Conservation (phyloP, 2,797 vertebrate species). For the Adelosebastes latens region DNA sequence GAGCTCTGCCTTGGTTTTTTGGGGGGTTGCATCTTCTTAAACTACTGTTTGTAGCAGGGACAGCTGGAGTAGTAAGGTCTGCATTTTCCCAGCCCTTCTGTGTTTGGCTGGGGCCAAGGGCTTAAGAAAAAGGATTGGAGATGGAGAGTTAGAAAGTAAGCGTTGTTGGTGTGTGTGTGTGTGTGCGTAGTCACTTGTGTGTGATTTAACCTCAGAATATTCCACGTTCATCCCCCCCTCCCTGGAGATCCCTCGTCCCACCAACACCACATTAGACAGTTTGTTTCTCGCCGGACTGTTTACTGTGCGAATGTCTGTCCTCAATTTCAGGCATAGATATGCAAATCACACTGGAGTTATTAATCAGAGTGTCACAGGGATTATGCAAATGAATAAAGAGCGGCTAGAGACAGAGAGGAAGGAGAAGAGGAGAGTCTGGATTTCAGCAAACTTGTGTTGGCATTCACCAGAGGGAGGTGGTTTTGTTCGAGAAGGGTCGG, state of each 20-base stretch:
- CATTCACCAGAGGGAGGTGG: conserved; percentile 49
- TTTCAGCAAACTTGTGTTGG: conserved; percentile 57
- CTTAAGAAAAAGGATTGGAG: conserved; percentile 46
- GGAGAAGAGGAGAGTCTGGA: conserved; percentile 35
- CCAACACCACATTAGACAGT: conserved; percentile 11
- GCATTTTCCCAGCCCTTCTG: conserved; percentile 61
- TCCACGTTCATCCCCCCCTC: conserved; percentile 9
- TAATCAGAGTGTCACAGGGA: conserved; percentile 79
- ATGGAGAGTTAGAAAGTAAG: conserved; percentile 38
- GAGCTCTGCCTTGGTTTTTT: conserved; percentile 38
- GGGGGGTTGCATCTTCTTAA: conserved; percentile 58
- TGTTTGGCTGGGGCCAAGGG: conserved; percentile 42
- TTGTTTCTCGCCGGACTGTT: conserved; percentile 54
- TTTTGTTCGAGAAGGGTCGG: conserved; percentile 46
- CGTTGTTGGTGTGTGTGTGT: conserved; percentile 3
- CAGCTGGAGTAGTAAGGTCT: conserved; percentile 63
- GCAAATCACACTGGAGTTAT: conserved; percentile 77
- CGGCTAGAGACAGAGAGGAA: conserved; percentile 28
- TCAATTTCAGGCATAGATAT: conserved; percentile 77
- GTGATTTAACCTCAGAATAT: conserved; percentile 45
- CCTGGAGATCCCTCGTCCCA: conserved; percentile 23
- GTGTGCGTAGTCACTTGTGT: neutral
- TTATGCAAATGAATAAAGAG: conserved; percentile 77
- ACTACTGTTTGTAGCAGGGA: conserved; percentile 62
- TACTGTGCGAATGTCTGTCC: conserved; percentile 58